phyloP scores from a whole-genome alignment of 2,888 invertebrate genomes.

The Drosophila niveifrons region DNA sequence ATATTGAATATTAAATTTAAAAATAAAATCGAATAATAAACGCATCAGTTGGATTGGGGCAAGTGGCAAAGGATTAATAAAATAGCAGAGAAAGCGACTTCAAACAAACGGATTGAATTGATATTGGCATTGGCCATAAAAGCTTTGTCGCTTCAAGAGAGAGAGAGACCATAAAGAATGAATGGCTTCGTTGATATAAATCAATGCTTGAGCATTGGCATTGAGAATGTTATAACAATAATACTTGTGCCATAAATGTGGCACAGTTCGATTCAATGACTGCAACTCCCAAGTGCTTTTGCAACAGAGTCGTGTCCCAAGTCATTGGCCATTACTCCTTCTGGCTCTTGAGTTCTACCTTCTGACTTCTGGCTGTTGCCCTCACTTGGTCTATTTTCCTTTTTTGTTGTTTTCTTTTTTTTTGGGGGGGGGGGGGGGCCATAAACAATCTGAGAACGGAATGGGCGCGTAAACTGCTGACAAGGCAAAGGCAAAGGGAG shows the following conservation, averaged over 20 bases:
- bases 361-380: slow-evolving; percentile 15
- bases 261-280: slow-evolving; percentile 26
- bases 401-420: neutral
- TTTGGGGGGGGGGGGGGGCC: too few relatives aligned
- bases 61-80: neutral
- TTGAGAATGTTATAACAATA: slow-evolving; percentile 16
- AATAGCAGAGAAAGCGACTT: neutral
- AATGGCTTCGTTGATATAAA: slow-evolving; percentile 14
- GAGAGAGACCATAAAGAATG: neutral
- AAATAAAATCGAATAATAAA: neutral
- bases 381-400: neutral
- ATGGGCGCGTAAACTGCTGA: slow-evolving; percentile 65
- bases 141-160: neutral
- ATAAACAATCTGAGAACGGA: slow-evolving; percentile 65
- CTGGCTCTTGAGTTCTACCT: slow-evolving; percentile 15
- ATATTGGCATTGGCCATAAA: slow-evolving; percentile 5
- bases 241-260: slow-evolving; percentile 18
- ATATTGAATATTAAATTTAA: neutral
- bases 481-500: slow-evolving; percentile 36
- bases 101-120: neutral
- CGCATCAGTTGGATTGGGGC: neutral
- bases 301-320: slow-evolving; percentile 27
- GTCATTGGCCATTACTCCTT: slow-evolving; percentile 19
- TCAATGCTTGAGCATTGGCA: slow-evolving; percentile 3
- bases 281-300: slow-evolving; percentile 15